Percentiles rank a stretch among this genome's conserved stretches.
phyloP scores from a whole-genome alignment of 2,888 invertebrate species.

The Heterodera filipjevi region DNA sequence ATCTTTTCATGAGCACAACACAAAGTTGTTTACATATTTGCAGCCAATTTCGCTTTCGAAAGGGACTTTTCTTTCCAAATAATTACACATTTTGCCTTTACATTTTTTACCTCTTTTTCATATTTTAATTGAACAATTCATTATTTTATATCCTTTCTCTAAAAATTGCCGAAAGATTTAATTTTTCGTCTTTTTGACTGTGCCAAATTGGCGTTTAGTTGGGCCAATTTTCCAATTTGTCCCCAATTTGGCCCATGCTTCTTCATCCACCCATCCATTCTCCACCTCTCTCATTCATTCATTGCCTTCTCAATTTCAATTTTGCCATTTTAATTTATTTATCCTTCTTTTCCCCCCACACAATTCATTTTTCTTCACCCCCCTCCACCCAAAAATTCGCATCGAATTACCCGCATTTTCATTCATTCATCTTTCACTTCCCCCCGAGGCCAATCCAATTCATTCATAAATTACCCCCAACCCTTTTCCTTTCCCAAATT shows the following conservation, averaged over 20 bases:
- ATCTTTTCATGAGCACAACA: too few relatives aligned
- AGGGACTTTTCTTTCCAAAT: too few relatives aligned
- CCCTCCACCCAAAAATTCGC: neutral
- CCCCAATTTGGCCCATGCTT: neutral
- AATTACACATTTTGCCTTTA: too few relatives aligned
- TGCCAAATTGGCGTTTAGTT: neutral
- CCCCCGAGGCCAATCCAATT: slow-evolving; percentile 15
- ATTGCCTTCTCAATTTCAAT: slow-evolving; percentile 29
- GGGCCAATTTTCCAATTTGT: neutral
- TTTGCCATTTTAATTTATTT: slow-evolving; percentile 31
- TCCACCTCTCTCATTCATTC: neutral
- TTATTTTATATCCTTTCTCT: neutral
- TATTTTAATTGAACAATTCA: neutral
- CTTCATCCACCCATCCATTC: too few relatives aligned
- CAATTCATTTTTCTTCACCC: slow-evolving; percentile 9
- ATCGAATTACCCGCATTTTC: slow-evolving; percentile 22
- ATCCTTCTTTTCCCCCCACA: neutral
- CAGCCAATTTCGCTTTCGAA: too few relatives aligned
- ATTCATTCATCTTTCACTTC: slow-evolving; percentile 9
- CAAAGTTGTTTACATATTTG: too few relatives aligned
- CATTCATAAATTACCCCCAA: neutral
- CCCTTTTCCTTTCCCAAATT: neutral
- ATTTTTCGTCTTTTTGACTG: neutral
- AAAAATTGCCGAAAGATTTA: neutral
- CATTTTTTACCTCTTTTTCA: too few relatives aligned